phyloP scores from a whole-genome alignment of 2,113 vertebrate genomes.

The Urocolius indicus region DNA sequence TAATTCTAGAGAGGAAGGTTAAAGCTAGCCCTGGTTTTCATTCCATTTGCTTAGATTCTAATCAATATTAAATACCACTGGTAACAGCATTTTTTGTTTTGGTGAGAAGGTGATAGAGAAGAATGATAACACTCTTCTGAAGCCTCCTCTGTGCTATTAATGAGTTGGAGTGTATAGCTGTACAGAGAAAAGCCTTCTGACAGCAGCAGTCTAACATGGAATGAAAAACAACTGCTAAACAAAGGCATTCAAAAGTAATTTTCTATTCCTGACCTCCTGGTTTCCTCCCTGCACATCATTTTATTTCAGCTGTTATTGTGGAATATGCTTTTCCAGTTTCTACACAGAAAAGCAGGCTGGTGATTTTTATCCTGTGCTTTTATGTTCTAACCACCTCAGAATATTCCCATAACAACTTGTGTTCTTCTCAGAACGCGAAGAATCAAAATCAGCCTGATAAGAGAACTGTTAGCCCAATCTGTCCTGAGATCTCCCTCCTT shows the following conservation, averaged over 20 bases:
- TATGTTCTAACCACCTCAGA: not conserved
- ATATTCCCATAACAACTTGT: not conserved
- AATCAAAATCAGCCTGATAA: not conserved
- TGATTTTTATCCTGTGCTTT: not conserved
- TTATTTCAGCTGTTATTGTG: not conserved
- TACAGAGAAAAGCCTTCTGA: not conserved
- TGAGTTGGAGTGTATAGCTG: not conserved
- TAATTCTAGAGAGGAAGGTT: not conserved
- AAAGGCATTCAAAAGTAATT: not conserved
- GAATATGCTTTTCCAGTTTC: not conserved
- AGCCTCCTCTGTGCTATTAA: not conserved
- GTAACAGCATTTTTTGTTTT: not conserved
- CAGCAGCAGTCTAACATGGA: not conserved
- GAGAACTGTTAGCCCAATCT: not conserved
- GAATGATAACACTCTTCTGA: not conserved
- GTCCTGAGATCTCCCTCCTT: not conserved
- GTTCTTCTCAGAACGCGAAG: not conserved
- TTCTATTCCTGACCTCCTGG: not conserved
- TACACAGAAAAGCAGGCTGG: not conserved
- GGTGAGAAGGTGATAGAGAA: rapidly evolving
- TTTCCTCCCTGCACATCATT: not conserved
- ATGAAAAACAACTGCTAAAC: not conserved
- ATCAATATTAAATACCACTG: not conserved
- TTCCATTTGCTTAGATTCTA: not conserved
- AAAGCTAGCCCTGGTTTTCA: not conserved